Evolutionary conservation across 2,888 invertebrate genomes (phyloP).

Genomic region (Linnaemya vulpina): DNA sequence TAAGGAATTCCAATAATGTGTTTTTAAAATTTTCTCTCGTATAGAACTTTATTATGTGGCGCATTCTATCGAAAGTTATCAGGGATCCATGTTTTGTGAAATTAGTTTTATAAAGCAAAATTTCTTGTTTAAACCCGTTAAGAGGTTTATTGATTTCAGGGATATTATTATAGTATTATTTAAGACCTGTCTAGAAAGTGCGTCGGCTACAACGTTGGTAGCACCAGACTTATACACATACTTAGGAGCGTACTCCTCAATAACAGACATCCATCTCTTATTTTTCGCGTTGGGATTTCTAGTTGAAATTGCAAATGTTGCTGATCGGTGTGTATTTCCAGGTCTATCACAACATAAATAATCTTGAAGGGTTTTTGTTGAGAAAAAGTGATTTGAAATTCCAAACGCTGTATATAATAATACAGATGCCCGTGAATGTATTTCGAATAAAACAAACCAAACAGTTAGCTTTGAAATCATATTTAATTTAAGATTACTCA

Average conservation of each 20-base stretch:
- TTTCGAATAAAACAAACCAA: no score
- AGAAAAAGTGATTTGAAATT: no score
- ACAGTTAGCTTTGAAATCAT: no score
- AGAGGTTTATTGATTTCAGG: constrained; percentile 34
- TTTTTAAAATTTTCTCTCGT: constrained; percentile 41
- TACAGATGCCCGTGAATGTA: no score
- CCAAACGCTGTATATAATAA: no score
- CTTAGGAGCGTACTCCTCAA: constrained; percentile 1
- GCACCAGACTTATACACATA: constrained; percentile 14
- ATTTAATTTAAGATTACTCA: no score
- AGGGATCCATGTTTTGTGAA: constrained; percentile 27
- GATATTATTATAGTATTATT: constrained; percentile 33
- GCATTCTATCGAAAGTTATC: constrained; percentile 7
- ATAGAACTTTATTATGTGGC: constrained; percentile 55
- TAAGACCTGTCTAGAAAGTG: constrained; percentile 34
- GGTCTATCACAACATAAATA: constrained; percentile 9
- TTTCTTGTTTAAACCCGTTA: constrained; percentile 41
- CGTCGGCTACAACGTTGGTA: constrained; percentile 18
- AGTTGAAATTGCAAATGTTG: constrained; percentile 17
- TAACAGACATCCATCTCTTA: constrained; percentile 9
- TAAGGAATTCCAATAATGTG: constrained; percentile 62
- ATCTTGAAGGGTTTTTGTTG: constrained; percentile 3
- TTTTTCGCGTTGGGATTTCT: constrained; percentile 20
- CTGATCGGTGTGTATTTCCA: constrained; percentile 25
- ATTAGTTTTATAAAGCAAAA: constrained; percentile 26